A percentile compares a stretch with the other conserved stretches of the same genome.
These are phyloP conservation scores for Panthera uncia DNA, from an alignment of 2,113 vertebrate genomes.

Conservation along the genomic window DNA sequence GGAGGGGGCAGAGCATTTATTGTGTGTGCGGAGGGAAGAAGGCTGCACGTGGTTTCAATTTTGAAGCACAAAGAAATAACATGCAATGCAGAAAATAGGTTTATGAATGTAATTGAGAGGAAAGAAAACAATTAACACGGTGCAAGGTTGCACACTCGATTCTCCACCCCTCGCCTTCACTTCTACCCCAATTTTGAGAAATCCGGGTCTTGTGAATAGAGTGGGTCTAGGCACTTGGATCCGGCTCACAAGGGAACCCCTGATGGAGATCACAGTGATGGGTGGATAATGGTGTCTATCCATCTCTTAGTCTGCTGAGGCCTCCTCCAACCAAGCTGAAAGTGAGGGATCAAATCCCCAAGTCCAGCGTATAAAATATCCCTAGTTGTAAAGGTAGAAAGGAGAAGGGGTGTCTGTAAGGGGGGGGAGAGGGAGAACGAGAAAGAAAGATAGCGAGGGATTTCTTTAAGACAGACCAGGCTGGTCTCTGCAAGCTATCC, in stretches of 20 bases:
- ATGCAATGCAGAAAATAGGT: constrained; percentile 67
- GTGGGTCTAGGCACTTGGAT: constrained; percentile 77
- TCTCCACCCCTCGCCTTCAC: constrained; percentile 32
- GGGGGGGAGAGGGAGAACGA: constrained; percentile 41
- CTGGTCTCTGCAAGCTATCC: constrained; percentile 88
- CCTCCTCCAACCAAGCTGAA: constrained; percentile 84
- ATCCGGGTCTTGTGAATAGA: constrained; percentile 65
- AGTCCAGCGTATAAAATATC: constrained; percentile 84
- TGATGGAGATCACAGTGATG: constrained; percentile 84
- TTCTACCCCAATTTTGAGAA: constrained; percentile 72
- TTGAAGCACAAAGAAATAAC: constrained; percentile 81
- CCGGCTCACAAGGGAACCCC: constrained; percentile 79
- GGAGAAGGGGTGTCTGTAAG: constrained; percentile 79
- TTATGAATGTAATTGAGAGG: constrained; percentile 74
- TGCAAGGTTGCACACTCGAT: constrained; percentile 58
- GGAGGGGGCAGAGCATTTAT: constrained; percentile 59
- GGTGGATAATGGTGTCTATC: constrained; percentile 83
- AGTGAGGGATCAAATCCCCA: constrained; percentile 87
- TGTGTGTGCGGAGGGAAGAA: constrained; percentile 43
- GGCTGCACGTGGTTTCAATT: constrained; percentile 77
- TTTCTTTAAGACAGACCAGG: constrained; percentile 79
- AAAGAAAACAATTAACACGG: constrained; percentile 79
- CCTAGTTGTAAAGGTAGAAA: constrained; percentile 73
- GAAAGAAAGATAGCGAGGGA: neutral
- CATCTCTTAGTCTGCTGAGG: constrained; percentile 81